Evolutionary conservation across 2,888 invertebrate species (phyloP).

Genomic region (Nebria brevicollis): DNA sequence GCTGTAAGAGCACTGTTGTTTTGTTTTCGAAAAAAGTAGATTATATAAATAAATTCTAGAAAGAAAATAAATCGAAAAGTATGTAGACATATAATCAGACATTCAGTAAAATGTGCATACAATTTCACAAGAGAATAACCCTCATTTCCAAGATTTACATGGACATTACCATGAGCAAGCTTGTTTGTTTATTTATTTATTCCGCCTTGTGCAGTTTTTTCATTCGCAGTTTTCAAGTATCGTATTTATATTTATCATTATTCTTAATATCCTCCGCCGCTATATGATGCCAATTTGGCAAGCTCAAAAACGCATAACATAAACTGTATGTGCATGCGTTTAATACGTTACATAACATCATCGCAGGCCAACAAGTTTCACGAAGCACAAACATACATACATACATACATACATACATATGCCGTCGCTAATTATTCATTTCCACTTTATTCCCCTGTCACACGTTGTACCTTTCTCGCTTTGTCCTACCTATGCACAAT

Average conservation of each 20-base stretch:
- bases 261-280: slow-evolving; percentile 33
- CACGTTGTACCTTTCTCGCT: too few species aligned
- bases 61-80: slow-evolving; percentile 30
- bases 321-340: slow-evolving; percentile 40
- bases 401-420: slow-evolving; percentile 16
- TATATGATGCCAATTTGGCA: slow-evolving; percentile 42
- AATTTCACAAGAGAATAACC: slow-evolving; percentile 41
- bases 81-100: background rate
- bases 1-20: too few species aligned
- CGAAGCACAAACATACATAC: background rate
- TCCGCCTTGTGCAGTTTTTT: background rate
- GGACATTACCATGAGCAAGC: slow-evolving; percentile 40
- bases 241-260: slow-evolving; percentile 45
- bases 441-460: slow-evolving; percentile 4
- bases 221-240: slow-evolving; percentile 21
- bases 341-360: slow-evolving; percentile 19
- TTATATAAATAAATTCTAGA: background rate
- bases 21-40: background rate
- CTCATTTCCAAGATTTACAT: slow-evolving; percentile 39
- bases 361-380: slow-evolving; percentile 34
- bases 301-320: slow-evolving; percentile 36
- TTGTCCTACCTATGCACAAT: background rate
- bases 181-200: background rate
- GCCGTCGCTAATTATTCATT: slow-evolving; percentile 11
- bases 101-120: slow-evolving; percentile 16